A percentile compares a stretch with the other conserved stretches of the same genome.
Evolutionary conservation across 2,797 vertebrate species (phyloP).

Genomic region (Pagetopsis macropterus): DNA sequence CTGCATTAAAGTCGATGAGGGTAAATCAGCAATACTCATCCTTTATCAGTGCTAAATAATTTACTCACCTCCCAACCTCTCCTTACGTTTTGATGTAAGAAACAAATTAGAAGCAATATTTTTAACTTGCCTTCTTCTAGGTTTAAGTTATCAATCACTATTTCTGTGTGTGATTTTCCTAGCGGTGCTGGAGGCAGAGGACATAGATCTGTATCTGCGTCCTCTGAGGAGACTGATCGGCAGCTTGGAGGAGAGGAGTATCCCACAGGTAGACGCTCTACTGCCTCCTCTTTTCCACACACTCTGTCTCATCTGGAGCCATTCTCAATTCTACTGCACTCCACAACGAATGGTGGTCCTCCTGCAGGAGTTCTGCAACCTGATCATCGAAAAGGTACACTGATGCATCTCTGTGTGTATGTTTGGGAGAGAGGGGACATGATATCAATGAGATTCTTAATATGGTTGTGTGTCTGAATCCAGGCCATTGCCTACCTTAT

Average conservation of each 20-base stretch:
- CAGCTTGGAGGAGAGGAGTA: slow-evolving; percentile 83
- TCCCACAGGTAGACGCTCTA: slow-evolving; percentile 80
- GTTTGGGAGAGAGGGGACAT: too few relatives aligned
- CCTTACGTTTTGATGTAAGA: background rate
- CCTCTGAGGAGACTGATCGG: slow-evolving; percentile 79
- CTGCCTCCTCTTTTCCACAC: slow-evolving; percentile 87
- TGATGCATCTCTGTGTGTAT: background rate
- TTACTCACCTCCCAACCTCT: background rate
- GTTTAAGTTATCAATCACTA: slow-evolving; percentile 7
- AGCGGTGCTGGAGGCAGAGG: slow-evolving; percentile 82
- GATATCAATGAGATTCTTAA: background rate
- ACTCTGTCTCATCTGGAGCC: slow-evolving; percentile 92
- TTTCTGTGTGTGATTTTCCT: slow-evolving; percentile 25
- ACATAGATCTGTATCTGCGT: slow-evolving; percentile 82
- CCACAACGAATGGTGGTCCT: slow-evolving; percentile 86
- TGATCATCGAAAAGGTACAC: slow-evolving; percentile 89
- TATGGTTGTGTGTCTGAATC: slow-evolving; percentile 20
- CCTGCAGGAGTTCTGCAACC: slow-evolving; percentile 89
- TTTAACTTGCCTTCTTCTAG: background rate
- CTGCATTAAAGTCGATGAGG: slow-evolving; percentile 78
- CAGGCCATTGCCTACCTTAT: slow-evolving; percentile 84
- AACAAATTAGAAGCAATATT: too few relatives aligned
- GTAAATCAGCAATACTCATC: slow-evolving; percentile 43
- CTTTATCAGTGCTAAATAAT: slow-evolving; percentile 16
- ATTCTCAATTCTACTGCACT: slow-evolving; percentile 84